Base-by-base conservation (phyloP, 2,797 vertebrate species). In the Hydrocynus forskahlii region DNA sequence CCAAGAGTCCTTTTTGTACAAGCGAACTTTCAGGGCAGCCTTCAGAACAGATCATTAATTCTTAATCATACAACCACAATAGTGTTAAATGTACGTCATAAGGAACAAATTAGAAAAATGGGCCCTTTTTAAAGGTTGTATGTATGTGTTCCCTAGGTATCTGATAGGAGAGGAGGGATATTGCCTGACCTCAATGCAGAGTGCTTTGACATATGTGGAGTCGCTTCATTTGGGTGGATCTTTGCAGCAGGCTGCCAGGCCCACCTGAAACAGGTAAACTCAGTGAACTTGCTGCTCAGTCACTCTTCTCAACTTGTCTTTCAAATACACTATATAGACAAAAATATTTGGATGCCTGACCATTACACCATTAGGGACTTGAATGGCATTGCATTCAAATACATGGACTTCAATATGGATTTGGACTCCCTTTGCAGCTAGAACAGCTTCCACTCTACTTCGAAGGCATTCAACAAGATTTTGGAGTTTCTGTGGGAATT, bases 81-180 rank as follows among this genome's bases (percentile, higher is more conserved):
- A 23, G 10, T 62, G 10, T 62, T 62, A 50, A 13, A 13, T 62
- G 23, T 62, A 14, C 23, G 1, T 3, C 19, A 10, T 29, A 1
- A 35, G 21, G 19, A 7, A 63, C 4, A 68, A 54, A 6, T 0
- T 7, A 1, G 4, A 50, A 50, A 50, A 50, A 50, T 50, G 48
- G 9, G 9, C 43, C 43, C 7, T 12, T n/a, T 62, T 62, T 60
- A 64, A 73, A 72, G 21, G 69, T 12, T 76, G 73, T 23, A 10
- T 57, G 1, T 68, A 38, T 84, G 5, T 89, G 8, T 84, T 14
- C 83, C 80, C 10, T 91, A 99, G 97, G 83, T 97, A 94, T 88
- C 89, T 99, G 88, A 97, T 99, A 1, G 97, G 97, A 75, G 97
- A 99, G 87, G 97, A 98, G 60, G 97, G 97, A 0, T 99, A 99